Evolutionary conservation across 2,113 vertebrate genomes (phyloP).

Genomic region (Neogobius melanostomus): DNA sequence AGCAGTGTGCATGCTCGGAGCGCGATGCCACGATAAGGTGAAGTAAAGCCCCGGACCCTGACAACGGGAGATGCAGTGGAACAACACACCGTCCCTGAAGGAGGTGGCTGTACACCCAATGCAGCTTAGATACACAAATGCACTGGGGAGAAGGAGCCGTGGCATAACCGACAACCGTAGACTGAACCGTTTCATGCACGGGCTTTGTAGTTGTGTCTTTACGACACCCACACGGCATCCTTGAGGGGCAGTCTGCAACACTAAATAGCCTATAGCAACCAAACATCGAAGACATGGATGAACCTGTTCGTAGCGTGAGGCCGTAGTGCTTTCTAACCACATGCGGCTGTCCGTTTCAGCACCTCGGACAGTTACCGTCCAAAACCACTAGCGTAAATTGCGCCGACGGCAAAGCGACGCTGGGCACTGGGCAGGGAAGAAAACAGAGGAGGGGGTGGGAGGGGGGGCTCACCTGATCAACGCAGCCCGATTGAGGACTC

Average conservation of each 20-base stretch:
- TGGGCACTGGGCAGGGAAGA: slow-evolving; percentile 35
- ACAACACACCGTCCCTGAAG: slow-evolving; percentile 49
- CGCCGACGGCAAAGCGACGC: slow-evolving; percentile 39
- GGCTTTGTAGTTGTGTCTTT: slow-evolving; percentile 26
- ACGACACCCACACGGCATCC: slow-evolving; percentile 48
- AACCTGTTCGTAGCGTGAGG: slow-evolving; percentile 45
- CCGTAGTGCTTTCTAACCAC: slow-evolving; percentile 30
- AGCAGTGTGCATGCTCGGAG: slow-evolving; percentile 16
- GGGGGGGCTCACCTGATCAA: slow-evolving; percentile 60
- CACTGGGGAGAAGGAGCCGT: slow-evolving; percentile 29
- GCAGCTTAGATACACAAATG: slow-evolving; percentile 47
- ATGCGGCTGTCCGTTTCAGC: slow-evolving; percentile 46
- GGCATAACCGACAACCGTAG: slow-evolving; percentile 31
- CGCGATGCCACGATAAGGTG: slow-evolving; percentile 21
- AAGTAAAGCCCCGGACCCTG: slow-evolving; percentile 37
- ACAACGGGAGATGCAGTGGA: slow-evolving; percentile 49
- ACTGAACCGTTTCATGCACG: slow-evolving; percentile 36
- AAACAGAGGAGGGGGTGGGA: slow-evolving; percentile 12
- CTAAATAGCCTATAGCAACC: slow-evolving; percentile 43
- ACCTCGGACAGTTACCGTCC: slow-evolving; percentile 64
- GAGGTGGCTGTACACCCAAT: slow-evolving; percentile 41
- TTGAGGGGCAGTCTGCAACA: slow-evolving; percentile 54
- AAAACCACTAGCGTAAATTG: slow-evolving; percentile 35
- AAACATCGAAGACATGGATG: slow-evolving; percentile 60
- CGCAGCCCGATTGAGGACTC: slow-evolving; percentile 60